These are phyloP conservation scores for Phyllostomus discolor DNA, from an alignment of 2,113 vertebrate species.

Conservation along the genomic window DNA sequence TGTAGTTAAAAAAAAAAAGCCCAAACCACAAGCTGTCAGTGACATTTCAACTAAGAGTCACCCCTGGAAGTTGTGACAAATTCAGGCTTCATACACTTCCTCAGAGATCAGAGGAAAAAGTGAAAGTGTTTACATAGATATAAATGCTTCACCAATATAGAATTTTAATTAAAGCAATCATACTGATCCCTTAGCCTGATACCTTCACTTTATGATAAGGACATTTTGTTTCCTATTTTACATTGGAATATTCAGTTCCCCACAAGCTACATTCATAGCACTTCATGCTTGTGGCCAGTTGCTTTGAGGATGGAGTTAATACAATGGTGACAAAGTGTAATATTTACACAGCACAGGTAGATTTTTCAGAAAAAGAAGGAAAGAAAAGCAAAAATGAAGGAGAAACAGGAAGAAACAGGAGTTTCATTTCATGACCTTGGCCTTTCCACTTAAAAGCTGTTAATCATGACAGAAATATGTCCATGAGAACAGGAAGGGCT, in stretches of 20 bases:
- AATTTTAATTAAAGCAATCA: neutral
- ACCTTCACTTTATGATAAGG: neutral
- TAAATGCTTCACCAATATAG: neutral
- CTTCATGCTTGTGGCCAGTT: neutral
- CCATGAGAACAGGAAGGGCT: neutral
- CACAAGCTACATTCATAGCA: neutral
- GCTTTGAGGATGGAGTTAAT: neutral
- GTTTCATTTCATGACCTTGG: neutral
- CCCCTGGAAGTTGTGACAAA: slow-evolving; percentile 1
- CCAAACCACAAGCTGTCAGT: slow-evolving; percentile 67
- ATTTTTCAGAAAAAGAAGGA: neutral
- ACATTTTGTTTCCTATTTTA: neutral
- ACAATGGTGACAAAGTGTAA: neutral
- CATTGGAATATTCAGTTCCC: neutral
- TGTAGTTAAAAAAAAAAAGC: slow-evolving; percentile 31
- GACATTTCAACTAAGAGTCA: slow-evolving; percentile 46
- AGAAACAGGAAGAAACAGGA: neutral
- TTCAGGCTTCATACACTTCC: neutral
- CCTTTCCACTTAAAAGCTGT: neutral
- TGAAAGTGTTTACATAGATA: neutral
- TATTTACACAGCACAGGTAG: neutral
- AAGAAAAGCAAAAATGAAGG: neutral
- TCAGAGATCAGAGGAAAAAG: slow-evolving; percentile 39
- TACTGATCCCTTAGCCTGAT: neutral
- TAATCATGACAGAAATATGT: neutral